Evolutionary conservation across 2,888 invertebrate genomes (phyloP).

Genomic region (Pterostichus niger): DNA sequence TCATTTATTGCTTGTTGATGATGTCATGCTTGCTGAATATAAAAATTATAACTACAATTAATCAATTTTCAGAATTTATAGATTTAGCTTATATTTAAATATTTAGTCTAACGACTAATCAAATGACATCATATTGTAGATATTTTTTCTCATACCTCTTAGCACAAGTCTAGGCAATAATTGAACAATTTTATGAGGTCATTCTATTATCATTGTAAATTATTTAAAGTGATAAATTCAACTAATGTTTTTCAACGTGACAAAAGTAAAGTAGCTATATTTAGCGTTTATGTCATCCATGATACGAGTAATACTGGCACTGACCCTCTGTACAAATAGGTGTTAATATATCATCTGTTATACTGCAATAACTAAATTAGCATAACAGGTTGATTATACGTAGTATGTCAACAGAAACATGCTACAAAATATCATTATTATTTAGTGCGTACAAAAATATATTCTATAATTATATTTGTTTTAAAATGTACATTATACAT

Average conservation of each 20-base stretch:
- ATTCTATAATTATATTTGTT: too few species aligned
- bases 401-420: too few species aligned
- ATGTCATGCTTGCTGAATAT: not conserved
- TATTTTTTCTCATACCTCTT: conserved; percentile 20
- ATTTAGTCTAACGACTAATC: not conserved
- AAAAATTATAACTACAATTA: too few species aligned
- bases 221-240: conserved; percentile 49
- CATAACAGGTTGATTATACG: conserved; percentile 21
- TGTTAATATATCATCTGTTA: conserved; percentile 6
- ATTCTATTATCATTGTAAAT: conserved; percentile 47
- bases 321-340: conserved; percentile 33
- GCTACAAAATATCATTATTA: too few species aligned
- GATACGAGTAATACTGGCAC: conserved; percentile 40
- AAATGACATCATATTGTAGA: conserved; percentile 31
- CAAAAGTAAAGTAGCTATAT: conserved; percentile 30
- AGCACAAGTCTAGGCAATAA: not conserved
- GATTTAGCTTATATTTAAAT: not conserved
- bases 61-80: conserved; percentile 6
- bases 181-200: conserved; percentile 48
- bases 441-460: too few species aligned
- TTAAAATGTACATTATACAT: too few species aligned
- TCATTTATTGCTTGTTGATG: not conserved
- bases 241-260: conserved; percentile 43
- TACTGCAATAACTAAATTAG: not conserved
- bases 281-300: conserved; percentile 46